phyloP scores from a whole-genome alignment of 2,797 vertebrate species.

The Danio tinwini region DNA sequence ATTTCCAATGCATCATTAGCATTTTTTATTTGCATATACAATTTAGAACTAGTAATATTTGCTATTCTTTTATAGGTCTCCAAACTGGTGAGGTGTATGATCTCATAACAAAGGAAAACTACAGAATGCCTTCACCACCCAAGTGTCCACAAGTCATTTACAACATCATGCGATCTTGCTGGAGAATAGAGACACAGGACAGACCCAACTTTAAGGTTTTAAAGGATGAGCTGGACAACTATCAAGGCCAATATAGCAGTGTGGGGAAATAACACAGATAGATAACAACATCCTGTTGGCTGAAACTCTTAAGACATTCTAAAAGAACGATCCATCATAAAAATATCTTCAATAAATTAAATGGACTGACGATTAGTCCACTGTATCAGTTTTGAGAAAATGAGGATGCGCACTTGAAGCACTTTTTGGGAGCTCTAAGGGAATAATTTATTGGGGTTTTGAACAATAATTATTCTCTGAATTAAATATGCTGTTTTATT shows the following conservation, averaged over 20 bases:
- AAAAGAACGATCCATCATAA: neutral
- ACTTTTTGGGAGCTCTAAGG: neutral
- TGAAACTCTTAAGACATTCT: neutral
- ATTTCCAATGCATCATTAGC: no score
- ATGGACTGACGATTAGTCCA: neutral
- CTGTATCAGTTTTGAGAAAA: neutral
- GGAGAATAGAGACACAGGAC: conserved; percentile 66
- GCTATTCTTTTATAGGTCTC: conserved; percentile 57
- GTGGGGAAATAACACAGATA: conserved; percentile 36
- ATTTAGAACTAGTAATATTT: no score
- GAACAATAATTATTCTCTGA: neutral
- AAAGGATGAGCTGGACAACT: conserved; percentile 63
- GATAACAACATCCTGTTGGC: neutral
- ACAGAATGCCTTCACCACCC: conserved; percentile 74
- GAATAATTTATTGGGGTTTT: neutral
- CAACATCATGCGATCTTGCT: conserved; percentile 79
- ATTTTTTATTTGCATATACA: no score
- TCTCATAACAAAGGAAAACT: conserved; percentile 65
- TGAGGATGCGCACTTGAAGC: neutral
- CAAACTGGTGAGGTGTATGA: conserved; percentile 68
- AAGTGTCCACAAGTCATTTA: conserved; percentile 73
- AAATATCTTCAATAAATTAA: neutral
- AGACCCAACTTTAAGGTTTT: conserved; percentile 77
- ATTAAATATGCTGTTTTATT: neutral
- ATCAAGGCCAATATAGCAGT: conserved; percentile 60